phyloP scores from a whole-genome alignment of 2,797 vertebrate species.

The Sebastes nivosus region DNA sequence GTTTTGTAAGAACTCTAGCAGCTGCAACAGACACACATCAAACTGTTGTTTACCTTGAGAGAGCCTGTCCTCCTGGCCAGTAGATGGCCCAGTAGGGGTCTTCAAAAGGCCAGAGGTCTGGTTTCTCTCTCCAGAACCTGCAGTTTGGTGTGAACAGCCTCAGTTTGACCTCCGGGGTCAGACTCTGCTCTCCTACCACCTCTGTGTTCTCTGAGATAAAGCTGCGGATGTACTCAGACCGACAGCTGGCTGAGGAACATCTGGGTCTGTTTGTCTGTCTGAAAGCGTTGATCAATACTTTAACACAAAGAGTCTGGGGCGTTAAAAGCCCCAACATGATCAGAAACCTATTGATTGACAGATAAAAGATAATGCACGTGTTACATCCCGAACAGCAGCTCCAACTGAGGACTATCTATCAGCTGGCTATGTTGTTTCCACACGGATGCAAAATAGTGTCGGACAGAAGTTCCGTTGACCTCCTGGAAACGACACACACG shows the following conservation, averaged over 20 bases:
- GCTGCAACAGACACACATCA: background rate
- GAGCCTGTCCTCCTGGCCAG: slow-evolving; percentile 95
- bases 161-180: slow-evolving; percentile 91
- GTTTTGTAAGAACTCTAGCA: no score
- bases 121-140: slow-evolving; percentile 89
- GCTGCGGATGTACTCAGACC: slow-evolving; percentile 49
- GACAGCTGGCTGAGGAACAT: background rate
- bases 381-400: background rate
- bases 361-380: fast-evolving
- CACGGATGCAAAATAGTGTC: slow-evolving; percentile 27
- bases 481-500: background rate
- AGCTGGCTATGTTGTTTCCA: background rate
- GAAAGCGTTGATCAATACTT: fast-evolving
- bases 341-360: no score
- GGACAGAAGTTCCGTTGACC: background rate
- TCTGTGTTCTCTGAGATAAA: slow-evolving; percentile 91
- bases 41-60: slow-evolving; percentile 82
- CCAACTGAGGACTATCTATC: background rate
- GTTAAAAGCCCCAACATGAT: slow-evolving; percentile 16
- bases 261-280: background rate
- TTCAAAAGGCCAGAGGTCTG: slow-evolving; percentile 90
- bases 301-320: fast-evolving
- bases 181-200: slow-evolving; percentile 79
- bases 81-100: slow-evolving; percentile 97
- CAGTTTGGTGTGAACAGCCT: slow-evolving; percentile 90